Base-by-base conservation (phyloP, 2,797 vertebrate genomes). In the Lerista edwardsae region DNA sequence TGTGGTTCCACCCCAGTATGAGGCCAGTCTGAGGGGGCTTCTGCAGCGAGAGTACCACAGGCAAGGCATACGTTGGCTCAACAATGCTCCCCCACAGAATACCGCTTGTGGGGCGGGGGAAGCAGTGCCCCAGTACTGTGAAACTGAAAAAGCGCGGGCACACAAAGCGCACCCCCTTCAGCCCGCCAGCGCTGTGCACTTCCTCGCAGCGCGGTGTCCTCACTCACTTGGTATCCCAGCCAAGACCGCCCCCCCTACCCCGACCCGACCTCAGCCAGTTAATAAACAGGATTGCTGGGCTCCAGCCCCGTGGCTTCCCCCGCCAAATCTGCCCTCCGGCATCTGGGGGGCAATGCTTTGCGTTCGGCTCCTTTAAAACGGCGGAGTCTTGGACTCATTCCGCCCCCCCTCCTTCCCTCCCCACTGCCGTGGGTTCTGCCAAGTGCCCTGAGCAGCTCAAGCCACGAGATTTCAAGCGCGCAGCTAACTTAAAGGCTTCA, bases 401-500 rank as follows among this genome's bases (percentile, higher is more conserved):
- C 34, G 12, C 71, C 47, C 75, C 4, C 72, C 31, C 0, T 10
- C 39, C 72, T 1, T 29, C n/a, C n/a, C 41, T 67, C 74, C 80
- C 79, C 36, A 34, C 80, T 47, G 75, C 69, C 17, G 71, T 31
- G 55, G 86, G 41, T 62, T 25, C 78, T 77, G 82, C 86, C 86
- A 84, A 84, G 82, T 57, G 65, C 77, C 86, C 86, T 36, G 82
- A 84, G 78, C 73, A 72, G 73, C 65, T 34, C 64, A 72, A 87
- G 86, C 78, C 86, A 87, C 73, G 67, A 87, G 86, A 67, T 87
- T 81, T 77, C 59, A 47, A 81, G 86, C 79, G 59, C 77, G 73
- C 82, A 76, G 57, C 73, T 72, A 76, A 81, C 78, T 80, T 76
- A 84, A 87, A 77, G 86, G 82, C 86, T 87, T 64, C 86, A 76